Evolutionary conservation across 2,888 invertebrate genomes (phyloP).

Genomic region (Heliconius sara): DNA sequence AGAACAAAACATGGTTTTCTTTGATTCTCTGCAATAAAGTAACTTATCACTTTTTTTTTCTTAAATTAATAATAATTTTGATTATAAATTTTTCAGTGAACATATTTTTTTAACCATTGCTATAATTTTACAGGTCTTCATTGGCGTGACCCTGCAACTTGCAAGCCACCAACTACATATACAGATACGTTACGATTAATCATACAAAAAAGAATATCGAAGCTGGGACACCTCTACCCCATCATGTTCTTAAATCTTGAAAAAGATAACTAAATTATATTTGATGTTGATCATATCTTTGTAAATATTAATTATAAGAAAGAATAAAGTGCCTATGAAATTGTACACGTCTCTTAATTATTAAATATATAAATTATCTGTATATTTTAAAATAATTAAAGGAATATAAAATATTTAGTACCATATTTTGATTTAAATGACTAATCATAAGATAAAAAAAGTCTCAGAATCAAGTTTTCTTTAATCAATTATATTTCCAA

Average conservation of each 20-base stretch:
- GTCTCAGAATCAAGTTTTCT: too few species aligned
- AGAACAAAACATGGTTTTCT: not conserved
- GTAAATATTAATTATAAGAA: conserved; percentile 56
- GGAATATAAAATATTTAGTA: too few species aligned
- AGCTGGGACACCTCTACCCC: conserved; percentile 89
- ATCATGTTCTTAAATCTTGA: conserved; percentile 86
- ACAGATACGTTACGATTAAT: conserved; percentile 91
- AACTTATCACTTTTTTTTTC: not conserved
- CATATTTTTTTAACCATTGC: too few species aligned
- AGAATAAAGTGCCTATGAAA: conserved; percentile 57
- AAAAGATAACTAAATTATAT: conserved; percentile 56
- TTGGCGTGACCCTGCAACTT: conserved; percentile 90
- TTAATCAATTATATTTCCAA: too few species aligned
- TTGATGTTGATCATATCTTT: conserved; percentile 26
- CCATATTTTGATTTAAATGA: too few species aligned
- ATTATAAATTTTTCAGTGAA: not conserved
- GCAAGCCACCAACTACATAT: conserved; percentile 88
- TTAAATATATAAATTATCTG: not conserved
- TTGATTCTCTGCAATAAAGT: not conserved
- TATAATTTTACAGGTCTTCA: conserved; percentile 77
- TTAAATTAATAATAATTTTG: not conserved
- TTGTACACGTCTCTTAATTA: not conserved
- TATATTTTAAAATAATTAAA: not conserved
- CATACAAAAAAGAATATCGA: conserved; percentile 90
- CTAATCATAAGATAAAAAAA: too few species aligned